These are phyloP conservation scores for Ormyrus labotus DNA, from an alignment of 2,888 invertebrate species.

Conservation along the genomic window DNA sequence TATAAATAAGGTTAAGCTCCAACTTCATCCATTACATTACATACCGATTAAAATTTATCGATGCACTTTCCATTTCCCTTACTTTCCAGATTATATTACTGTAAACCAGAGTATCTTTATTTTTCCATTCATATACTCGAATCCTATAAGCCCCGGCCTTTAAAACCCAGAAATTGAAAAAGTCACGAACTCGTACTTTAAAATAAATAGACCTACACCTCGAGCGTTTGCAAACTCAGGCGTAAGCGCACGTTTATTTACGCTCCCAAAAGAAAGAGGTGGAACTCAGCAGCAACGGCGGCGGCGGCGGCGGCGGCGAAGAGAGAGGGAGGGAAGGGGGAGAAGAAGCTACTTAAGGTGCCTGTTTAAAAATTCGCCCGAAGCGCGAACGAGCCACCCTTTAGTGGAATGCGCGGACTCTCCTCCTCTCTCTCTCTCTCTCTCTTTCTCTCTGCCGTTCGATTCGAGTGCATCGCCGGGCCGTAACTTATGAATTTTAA, in stretches of 20 bases:
- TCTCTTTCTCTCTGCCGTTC: conserved; percentile 18
- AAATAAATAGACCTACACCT: not conserved
- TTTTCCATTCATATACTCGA: too few relatives aligned
- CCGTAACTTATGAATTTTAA: conserved; percentile 57
- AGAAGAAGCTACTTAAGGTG: conserved; percentile 37
- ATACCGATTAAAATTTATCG: too few relatives aligned
- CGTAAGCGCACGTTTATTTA: conserved; percentile 24
- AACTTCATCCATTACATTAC: too few relatives aligned
- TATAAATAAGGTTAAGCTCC: too few relatives aligned
- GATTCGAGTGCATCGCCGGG: conserved; percentile 43
- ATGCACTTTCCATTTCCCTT: too few relatives aligned
- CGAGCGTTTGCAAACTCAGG: not conserved
- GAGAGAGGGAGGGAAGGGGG: not conserved
- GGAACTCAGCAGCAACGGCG: too few relatives aligned
- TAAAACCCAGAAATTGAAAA: too few relatives aligned
- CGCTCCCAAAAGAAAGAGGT: conserved; percentile 1
- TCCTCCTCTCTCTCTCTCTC: conserved; percentile 8
- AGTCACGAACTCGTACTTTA: not conserved
- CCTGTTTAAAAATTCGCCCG: conserved; percentile 46
- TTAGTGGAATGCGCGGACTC: conserved; percentile 28
- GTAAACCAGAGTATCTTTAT: too few relatives aligned
- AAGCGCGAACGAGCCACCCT: conserved; percentile 37
- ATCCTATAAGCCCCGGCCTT: too few relatives aligned
- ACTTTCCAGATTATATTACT: too few relatives aligned
- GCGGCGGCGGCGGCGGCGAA: too few relatives aligned